Base-by-base conservation (phyloP, 2,797 vertebrate species). In the Smutsia gigantea region DNA sequence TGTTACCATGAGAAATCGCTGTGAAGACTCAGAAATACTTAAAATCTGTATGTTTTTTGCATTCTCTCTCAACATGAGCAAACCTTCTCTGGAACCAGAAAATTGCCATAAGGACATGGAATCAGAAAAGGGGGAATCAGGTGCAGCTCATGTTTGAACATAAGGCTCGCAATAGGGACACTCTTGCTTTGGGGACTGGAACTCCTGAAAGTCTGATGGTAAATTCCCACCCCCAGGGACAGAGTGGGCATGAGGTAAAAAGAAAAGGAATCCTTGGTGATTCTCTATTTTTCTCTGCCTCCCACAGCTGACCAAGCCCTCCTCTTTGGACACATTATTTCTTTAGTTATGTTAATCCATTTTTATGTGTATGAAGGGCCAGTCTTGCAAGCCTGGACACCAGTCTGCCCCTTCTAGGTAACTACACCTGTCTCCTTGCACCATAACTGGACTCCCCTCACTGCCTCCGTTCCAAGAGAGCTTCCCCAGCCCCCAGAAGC, bases 1-100 rank as follows among this genome's bases (percentile, higher is more conserved):
- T 64, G 34, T 95, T 96, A 95, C 93, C 90, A 83, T 79, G 82
- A 97, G 88, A 88, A 95, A 96, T 93, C 78, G 93, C 64, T 53
- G 29, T 91, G 77, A 91, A 94, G 83, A 75, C 78, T 97, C 39
- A 64, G 82, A 96, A 93, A 75, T 78, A 77, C 64, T 90, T 79
- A 88, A 96, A 96, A 89, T 83, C 46, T 57, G 27, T 57, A 0
- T 68, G 42, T 68, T 93, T 87, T 82, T 85, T 86, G 27, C 72
- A 51, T 78, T 95, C 81, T 95, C 6, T 84, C 10, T 96, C 19
- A 83, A 61, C 12, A 79, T 4, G 57, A 90, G 34, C n/a, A 95
- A 77, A 90, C 57, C 77, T 64, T 75, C 34, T 8, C 51, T 87
- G 29, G 71, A 93, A 95, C 18, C 81, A 87, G 81, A 85, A 93